Evolutionary conservation across 2,113 vertebrate species (phyloP), one percentile per base, ranked within the genome.

Genomic region (Piaya cayana): DNA sequence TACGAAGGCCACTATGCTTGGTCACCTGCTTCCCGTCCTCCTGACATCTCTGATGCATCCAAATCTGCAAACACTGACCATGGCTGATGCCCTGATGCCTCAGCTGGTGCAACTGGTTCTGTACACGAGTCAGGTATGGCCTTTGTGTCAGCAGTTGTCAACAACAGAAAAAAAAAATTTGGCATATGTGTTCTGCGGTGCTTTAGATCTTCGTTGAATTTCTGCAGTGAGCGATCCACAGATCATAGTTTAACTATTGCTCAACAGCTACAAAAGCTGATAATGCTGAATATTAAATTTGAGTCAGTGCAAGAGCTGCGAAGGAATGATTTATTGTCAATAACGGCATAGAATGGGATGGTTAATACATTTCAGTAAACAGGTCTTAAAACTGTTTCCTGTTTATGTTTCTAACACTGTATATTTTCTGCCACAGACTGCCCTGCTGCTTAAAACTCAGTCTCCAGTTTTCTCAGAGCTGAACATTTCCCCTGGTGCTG

Each of bases 21-120:
- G 99, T 45, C 99, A 99, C 93, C 98, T 99, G 93, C 98, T 99
- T 71, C 99, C 99, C 0, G 99, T 99, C 75, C 96, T 99, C 26
- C 98, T 99, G 93, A 99, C 99, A 5, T 99, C 99, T 64, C 97
- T 99, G 97, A 99, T 99, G 99, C 99, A 99, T 94, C 99, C 99
- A 18, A 99, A 99, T 93, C 97, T 99, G 69, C 99, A 99, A 95
- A 99, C 99, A 15, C 97, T 99, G 56, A 99, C 97, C 25, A 98
- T 99, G 78, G 99, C 99, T 20, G 99, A 99, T 42, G 99, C 99
- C 23, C 98, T 99, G 93, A 99, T 99, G 99, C 99, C 99, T 71
- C 99, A 99, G 97, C 97, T 99, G 56, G 99, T 99, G 43, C 99
- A 99, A 95, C 98, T 99, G 70, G 99, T 99, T 13, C 99, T 99